Conservation (phyloP, 2,113 vertebrate genomes). For the Neomonachus schauinslandi region DNA sequence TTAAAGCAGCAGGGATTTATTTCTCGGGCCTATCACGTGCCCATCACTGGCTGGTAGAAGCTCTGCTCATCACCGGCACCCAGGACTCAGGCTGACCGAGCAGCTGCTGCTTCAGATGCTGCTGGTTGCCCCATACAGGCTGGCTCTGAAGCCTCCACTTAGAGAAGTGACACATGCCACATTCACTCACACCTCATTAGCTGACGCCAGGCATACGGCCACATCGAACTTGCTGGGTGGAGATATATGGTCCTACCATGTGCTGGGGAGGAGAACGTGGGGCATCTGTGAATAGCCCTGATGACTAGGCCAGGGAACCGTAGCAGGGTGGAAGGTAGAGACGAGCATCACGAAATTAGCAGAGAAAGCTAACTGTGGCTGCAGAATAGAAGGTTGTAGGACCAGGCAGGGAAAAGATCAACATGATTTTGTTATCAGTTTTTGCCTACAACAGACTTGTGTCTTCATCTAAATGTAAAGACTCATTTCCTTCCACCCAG, state of each 20-base stretch:
- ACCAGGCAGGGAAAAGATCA: background rate
- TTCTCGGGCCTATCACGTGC: background rate
- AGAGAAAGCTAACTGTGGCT: background rate
- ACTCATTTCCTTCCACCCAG: background rate
- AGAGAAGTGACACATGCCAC: background rate
- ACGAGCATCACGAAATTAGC: background rate
- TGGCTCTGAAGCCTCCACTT: background rate
- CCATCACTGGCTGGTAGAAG: background rate
- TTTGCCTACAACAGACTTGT: background rate
- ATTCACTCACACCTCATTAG: background rate
- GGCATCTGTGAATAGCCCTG: background rate
- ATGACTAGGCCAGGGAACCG: background rate
- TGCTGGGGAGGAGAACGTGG: background rate
- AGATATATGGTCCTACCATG: background rate
- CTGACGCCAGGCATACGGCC: background rate
- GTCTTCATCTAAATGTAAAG: constrained; percentile 26
- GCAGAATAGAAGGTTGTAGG: background rate
- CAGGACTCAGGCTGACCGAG: background rate
- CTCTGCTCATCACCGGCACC: background rate
- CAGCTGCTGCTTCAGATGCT: background rate
- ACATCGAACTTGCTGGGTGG: background rate
- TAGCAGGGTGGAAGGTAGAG: background rate
- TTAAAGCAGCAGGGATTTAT: background rate
- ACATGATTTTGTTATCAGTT: background rate
- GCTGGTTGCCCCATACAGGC: background rate